A percentile compares a stretch with the other conserved stretches of the same genome.
These are phyloP conservation scores for Cordilura impudica DNA, from an alignment of 2,888 invertebrate species.

Conservation along the genomic window DNA sequence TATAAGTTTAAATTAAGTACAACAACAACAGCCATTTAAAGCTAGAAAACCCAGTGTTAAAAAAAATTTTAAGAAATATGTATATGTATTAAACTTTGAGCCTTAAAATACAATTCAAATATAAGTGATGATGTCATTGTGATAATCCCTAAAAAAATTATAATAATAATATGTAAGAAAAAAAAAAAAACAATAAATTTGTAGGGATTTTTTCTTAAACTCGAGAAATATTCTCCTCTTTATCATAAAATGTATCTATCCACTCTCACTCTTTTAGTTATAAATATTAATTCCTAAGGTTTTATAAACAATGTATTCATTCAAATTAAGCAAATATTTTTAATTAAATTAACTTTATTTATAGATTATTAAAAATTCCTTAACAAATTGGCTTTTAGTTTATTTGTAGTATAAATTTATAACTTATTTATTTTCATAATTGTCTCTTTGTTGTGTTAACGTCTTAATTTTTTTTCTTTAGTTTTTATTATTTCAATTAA, in stretches of 20 bases:
- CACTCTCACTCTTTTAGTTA: not conserved
- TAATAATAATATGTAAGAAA: constrained; percentile 3
- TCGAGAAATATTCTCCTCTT: not conserved
- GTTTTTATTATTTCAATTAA: constrained; percentile 12
- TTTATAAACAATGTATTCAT: constrained; percentile 41
- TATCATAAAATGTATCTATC: not conserved
- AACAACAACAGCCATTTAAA: constrained; percentile 56
- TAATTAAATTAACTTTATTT: constrained; percentile 15
- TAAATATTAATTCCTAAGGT: not conserved
- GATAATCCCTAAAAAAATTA: constrained; percentile 59
- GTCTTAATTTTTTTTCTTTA: not conserved
- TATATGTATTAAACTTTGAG: constrained; percentile 22
- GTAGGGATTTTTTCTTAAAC: not conserved
- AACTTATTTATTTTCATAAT: constrained; percentile 55
- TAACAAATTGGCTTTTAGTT: constrained; percentile 28
- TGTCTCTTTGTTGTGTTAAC: constrained; percentile 3
- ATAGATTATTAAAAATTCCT: not conserved
- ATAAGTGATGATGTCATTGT: constrained; percentile 64
- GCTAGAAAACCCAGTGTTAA: constrained; percentile 44
- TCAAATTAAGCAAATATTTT: not conserved
- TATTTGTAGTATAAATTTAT: constrained; percentile 21
- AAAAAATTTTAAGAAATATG: not conserved
- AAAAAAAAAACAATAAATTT: not conserved
- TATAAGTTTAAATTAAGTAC: constrained; percentile 54
- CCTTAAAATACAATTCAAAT: constrained; percentile 1